Evolutionary conservation across 2,888 invertebrate species (phyloP).

Genomic region (Drosophila infuscata): DNA sequence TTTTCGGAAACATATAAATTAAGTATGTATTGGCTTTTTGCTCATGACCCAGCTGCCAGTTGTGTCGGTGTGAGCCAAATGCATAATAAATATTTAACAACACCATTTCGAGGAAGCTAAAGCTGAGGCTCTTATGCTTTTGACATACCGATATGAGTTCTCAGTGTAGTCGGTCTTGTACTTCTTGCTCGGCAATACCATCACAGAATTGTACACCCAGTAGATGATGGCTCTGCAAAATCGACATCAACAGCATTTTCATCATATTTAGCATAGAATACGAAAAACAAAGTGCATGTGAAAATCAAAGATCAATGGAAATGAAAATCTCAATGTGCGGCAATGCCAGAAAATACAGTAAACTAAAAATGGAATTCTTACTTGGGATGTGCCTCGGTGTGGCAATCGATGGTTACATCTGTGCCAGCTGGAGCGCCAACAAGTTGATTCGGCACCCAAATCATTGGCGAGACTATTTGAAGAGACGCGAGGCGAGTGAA

Average conservation of each 20-base stretch:
- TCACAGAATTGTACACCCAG: conserved; percentile 95
- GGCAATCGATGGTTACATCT: conserved; percentile 96
- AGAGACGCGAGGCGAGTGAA: conserved; percentile 45
- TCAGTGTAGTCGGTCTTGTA: conserved; percentile 93
- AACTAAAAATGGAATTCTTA: conserved; percentile 66
- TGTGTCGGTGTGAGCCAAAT: conserved; percentile 57
- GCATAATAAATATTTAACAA: conserved; percentile 73
- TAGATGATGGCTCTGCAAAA: conserved; percentile 92
- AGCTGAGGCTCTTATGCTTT: conserved; percentile 5
- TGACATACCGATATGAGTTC: conserved; percentile 90
- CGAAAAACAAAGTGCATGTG: conserved; percentile 22
- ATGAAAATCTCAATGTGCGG: conserved; percentile 15
- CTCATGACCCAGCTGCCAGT: conserved; percentile 42
- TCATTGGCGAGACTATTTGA: conserved; percentile 93
- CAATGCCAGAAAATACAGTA: conserved; percentile 19
- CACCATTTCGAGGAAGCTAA: conserved; percentile 27
- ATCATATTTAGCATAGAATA: conserved; percentile 23
- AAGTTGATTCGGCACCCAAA: conserved; percentile 97
- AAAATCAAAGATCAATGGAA: conserved; percentile 13
- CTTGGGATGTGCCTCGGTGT: conserved; percentile 95
- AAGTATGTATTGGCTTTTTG: neutral
- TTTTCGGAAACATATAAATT: conserved; percentile 19
- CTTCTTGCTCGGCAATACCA: conserved; percentile 95
- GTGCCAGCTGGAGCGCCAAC: conserved; percentile 96
- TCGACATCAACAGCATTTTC: conserved; percentile 13